Evolutionary conservation across 2,113 vertebrate genomes (phyloP), one percentile per base, ranked within the genome.

Genomic region (Megaceryle maxima): DNA sequence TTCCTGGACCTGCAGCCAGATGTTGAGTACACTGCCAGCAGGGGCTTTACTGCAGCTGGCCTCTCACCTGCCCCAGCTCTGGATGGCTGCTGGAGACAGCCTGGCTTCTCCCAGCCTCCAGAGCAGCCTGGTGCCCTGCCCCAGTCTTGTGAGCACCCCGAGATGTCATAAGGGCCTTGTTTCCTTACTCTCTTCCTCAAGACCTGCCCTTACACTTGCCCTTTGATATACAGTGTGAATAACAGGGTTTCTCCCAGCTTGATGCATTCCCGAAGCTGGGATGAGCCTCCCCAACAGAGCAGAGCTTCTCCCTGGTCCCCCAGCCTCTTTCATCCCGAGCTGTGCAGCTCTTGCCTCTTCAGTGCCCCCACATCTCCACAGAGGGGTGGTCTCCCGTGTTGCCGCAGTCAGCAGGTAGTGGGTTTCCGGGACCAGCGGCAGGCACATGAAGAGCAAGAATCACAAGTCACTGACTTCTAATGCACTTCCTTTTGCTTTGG

Each of bases 361-460:
- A 22, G 16, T 66, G 69, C 13, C 56, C 17, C 37, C 0, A 0
- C 24, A 53, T 4, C 7, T 22, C n/a, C 35, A 9, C 5, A 17
- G 20, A 35, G 68, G 1, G 48, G 29, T 1, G 2, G 0, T 33
- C 41, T 43, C 6, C 10, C 2, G 1, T 3, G 4, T 3, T 20
- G 37, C n/a, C 46, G 63, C 1, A 11, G 50, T 2, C 53, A 39
- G 16, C 0, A 4, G 21, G 7, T 3, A 62, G 44, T 8, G 56
- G 6, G 39, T 84, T 74, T 26, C 3, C 8, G 1, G 4, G 69
- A 41, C 18, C 26, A 78, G n/a, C 39, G 8, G 21, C 43, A 28
- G 31, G 41, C 14, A 12, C n/a, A 5, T 1, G 6, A 37, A 74
- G 16, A 59, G 24, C 56, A 62, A 16, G 12, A 29, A 26, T 8